Conservation (phyloP, 2,113 vertebrate genomes). For the Eclectus roratus region DNA sequence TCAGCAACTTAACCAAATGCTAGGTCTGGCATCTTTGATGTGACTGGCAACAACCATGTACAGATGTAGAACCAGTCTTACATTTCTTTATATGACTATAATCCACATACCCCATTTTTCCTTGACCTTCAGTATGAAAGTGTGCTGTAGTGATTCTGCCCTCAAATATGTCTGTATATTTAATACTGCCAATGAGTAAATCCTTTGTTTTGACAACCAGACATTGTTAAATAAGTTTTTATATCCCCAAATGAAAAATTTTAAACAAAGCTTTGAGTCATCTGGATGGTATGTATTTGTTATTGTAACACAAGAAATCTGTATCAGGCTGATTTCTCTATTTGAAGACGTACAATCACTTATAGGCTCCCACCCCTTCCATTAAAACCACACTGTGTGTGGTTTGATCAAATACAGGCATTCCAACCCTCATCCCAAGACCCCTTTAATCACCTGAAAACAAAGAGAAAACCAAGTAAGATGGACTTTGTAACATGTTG, state of each 20-base stretch:
- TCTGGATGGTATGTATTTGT: constrained; percentile 8
- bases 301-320: not conserved
- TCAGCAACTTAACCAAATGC: constrained; percentile 2
- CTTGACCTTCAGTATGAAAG: not conserved
- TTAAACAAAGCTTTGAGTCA: constrained; percentile 40
- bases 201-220: constrained; percentile 30
- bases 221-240: not conserved
- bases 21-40: not conserved
- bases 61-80: not conserved
- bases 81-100: not conserved
- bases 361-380: not conserved
- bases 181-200: not conserved
- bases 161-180: not conserved
- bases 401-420: not conserved
- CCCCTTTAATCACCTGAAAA: not conserved
- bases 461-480: not conserved
- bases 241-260: not conserved
- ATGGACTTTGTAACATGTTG: not conserved
- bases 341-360: not conserved
- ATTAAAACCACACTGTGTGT: not conserved
- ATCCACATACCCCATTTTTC: not conserved
- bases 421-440: not conserved
- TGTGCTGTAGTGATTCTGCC: not conserved
- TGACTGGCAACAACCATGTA: not conserved
- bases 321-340: not conserved